Percentiles rank a stretch among this genome's conserved stretches.
Evolutionary conservation across 2,797 vertebrate species (phyloP).

Genomic region (Catostomus latipinnis): DNA sequence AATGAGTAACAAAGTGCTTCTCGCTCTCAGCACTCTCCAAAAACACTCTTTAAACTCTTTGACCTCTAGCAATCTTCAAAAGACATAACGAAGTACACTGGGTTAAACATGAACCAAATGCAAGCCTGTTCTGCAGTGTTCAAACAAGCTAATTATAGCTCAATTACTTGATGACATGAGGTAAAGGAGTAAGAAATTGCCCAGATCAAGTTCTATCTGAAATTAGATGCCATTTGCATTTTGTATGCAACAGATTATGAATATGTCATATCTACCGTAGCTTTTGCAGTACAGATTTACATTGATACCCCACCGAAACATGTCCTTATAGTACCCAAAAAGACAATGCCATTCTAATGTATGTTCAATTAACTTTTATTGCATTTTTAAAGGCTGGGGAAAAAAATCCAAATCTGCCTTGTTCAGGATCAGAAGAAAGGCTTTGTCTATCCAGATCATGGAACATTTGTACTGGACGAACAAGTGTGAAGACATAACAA

Average conservation of each 20-base stretch:
- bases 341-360: not conserved
- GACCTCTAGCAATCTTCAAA: slow-evolving; percentile 9
- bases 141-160: slow-evolving; percentile 69
- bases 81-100: slow-evolving; percentile 18
- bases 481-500: not conserved
- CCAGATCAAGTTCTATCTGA: not conserved
- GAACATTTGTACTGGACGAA: not conserved
- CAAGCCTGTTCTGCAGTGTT: slow-evolving; percentile 54
- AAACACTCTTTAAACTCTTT: not conserved
- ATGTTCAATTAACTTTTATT: not conserved
- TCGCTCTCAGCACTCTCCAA: not conserved
- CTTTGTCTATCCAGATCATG: not conserved
- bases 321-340: not conserved
- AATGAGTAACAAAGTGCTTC: slow-evolving; percentile 65
- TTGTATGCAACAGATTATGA: not conserved
- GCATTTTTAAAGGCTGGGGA: not conserved
- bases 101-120: slow-evolving; percentile 79
- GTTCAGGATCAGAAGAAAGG: slow-evolving; percentile 8
- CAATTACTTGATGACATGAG: slow-evolving; percentile 50
- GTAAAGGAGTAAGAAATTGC: slow-evolving; percentile 44
- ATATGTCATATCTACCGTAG: too few relatives aligned
- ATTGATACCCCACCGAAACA: not conserved
- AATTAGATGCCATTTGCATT: not conserved
- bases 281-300: too few relatives aligned
- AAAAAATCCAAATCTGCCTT: slow-evolving; percentile 6